Percentiles rank a stretch among this genome's conserved stretches.
Conservation (phyloP, 1,140 invertebrate species). For the Tribolium madens region DNA sequence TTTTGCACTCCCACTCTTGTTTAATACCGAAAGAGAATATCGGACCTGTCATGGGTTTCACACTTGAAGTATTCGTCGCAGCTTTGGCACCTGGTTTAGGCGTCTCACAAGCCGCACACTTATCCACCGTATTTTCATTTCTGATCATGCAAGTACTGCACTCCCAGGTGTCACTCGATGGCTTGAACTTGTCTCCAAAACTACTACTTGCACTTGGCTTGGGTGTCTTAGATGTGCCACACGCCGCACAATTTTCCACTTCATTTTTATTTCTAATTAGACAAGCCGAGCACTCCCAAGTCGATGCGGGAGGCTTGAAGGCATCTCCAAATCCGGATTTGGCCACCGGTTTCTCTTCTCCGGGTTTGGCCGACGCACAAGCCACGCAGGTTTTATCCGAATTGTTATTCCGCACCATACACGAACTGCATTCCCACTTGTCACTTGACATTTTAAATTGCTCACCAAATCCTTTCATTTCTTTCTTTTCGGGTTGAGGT, state of each 20-base stretch:
- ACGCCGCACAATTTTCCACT: constrained; percentile 73
- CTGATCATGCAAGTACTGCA: constrained; percentile 75
- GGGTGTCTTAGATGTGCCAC: constrained; percentile 69
- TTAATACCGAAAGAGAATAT: constrained; percentile 46
- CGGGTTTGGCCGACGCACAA: constrained; percentile 69
- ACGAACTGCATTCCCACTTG: constrained; percentile 74
- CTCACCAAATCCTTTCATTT: constrained; percentile 65
- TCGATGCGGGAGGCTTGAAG: constrained; percentile 61
- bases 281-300: constrained; percentile 77
- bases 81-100: constrained; percentile 66
- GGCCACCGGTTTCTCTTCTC: constrained; percentile 53
- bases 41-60: constrained; percentile 26
- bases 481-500: constrained; percentile 48
- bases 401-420: constrained; percentile 72
- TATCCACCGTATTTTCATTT: constrained; percentile 71
- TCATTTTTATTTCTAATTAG: constrained; percentile 74
- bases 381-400: constrained; percentile 70
- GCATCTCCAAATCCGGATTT: constrained; percentile 57
- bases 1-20: constrained; percentile 70
- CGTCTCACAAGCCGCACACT: constrained; percentile 75
- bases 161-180: constrained; percentile 70
- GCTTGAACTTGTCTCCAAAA: constrained; percentile 61
- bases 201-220: constrained; percentile 39
- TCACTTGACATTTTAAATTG: constrained; percentile 69
- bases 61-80: constrained; percentile 14